phyloP scores from a whole-genome alignment of 2,888 invertebrate species.

The Perizoma affinitatum region DNA sequence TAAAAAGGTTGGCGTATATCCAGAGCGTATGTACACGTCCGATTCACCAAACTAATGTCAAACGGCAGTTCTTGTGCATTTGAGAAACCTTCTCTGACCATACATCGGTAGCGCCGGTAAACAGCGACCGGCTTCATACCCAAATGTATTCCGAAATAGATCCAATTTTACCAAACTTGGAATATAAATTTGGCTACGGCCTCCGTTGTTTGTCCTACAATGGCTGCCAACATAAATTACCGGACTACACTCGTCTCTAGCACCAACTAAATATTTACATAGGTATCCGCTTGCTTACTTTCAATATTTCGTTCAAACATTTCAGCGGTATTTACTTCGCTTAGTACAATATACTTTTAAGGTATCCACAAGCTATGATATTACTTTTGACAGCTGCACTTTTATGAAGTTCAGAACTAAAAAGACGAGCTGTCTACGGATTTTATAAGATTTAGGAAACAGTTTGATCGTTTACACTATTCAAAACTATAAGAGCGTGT shows the following conservation, averaged over 20 bases:
- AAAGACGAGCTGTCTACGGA: too few species aligned
- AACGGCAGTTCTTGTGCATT: too few species aligned
- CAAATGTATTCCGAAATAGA: conserved; percentile 2
- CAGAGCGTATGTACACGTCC: too few species aligned
- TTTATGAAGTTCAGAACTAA: too few species aligned
- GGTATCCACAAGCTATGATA: not conserved
- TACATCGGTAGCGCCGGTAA: not conserved
- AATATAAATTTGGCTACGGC: conserved; percentile 71
- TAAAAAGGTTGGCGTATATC: too few species aligned
- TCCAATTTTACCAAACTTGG: conserved; percentile 64
- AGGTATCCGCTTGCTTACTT: conserved; percentile 41
- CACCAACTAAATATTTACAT: conserved; percentile 68
- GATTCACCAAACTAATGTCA: too few species aligned
- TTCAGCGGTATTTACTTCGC: conserved; percentile 1
- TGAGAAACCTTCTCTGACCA: too few species aligned
- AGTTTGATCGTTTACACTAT: too few species aligned
- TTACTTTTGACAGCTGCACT: not conserved
- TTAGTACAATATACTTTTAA: not conserved
- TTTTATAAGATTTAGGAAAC: too few species aligned
- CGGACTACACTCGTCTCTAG: conserved; percentile 66
- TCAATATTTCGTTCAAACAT: conserved; percentile 14
- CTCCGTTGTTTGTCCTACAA: conserved; percentile 68
- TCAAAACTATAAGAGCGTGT: too few species aligned
- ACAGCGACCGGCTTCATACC: conserved; percentile 3
- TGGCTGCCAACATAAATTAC: conserved; percentile 75